Conservation (phyloP, 2,888 invertebrate species). For the Chloromyia formosa region DNA sequence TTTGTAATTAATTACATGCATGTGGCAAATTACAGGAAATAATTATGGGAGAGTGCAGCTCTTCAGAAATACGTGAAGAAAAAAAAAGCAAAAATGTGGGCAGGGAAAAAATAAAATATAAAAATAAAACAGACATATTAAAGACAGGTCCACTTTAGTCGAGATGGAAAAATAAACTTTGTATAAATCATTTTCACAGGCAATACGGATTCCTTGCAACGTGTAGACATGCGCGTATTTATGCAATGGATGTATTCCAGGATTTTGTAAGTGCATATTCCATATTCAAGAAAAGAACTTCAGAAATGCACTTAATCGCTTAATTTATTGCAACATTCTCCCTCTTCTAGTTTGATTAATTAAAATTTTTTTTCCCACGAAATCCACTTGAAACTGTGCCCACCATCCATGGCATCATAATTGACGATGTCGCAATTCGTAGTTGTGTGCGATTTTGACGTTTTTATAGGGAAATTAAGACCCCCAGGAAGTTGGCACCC, state of each 20-base stretch:
- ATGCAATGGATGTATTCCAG: neutral
- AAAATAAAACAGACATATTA: conserved; percentile 23
- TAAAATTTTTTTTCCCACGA: conserved; percentile 14
- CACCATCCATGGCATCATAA: too few species aligned
- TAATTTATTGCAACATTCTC: conserved; percentile 16
- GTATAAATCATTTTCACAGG: conserved; percentile 30
- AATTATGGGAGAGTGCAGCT: conserved; percentile 49
- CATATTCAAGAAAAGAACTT: conserved; percentile 5
- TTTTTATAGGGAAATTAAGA: too few species aligned
- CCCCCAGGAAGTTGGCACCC: too few species aligned
- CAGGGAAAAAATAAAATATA: neutral
- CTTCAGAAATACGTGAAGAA: conserved; percentile 35
- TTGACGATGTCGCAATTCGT: too few species aligned
- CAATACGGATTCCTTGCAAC: neutral
- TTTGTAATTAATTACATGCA: conserved; percentile 53
- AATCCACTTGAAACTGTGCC: too few species aligned
- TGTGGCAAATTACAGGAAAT: conserved; percentile 55
- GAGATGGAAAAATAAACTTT: conserved; percentile 31
- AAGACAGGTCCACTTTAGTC: conserved; percentile 36
- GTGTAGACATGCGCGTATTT: neutral
- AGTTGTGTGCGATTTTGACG: too few species aligned
- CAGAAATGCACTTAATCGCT: conserved; percentile 35
- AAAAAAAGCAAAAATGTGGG: conserved; percentile 16
- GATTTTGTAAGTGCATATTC: neutral
- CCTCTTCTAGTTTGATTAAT: conserved; percentile 19